Conservation (phyloP, 2,888 invertebrate species). For the Diarsia dahlii region DNA sequence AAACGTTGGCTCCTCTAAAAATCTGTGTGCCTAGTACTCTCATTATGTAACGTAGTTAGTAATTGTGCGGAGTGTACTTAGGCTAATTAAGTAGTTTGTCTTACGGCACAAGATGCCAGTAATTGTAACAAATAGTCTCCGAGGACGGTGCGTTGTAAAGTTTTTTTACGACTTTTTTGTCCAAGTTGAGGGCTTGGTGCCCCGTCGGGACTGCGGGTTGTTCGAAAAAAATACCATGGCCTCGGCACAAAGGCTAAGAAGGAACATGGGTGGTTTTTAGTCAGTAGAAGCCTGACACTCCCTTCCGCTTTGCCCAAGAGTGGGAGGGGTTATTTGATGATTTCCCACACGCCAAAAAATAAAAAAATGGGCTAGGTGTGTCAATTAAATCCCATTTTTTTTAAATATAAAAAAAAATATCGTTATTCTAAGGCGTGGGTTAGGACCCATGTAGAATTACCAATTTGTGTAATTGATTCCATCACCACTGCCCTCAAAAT, state of each 20-base stretch:
- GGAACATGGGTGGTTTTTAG: too few species aligned
- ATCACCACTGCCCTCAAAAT: neutral
- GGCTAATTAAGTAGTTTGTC: constrained; percentile 75
- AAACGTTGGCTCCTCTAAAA: constrained; percentile 20
- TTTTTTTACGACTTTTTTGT: constrained; percentile 23
- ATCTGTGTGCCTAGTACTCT: constrained; percentile 29
- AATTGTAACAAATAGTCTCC: constrained; percentile 70
- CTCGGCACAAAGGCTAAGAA: too few species aligned
- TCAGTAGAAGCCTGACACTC: too few species aligned
- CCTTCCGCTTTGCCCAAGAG: too few species aligned
- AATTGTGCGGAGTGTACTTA: constrained; percentile 62
- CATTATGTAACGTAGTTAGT: constrained; percentile 29
- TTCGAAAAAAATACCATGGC: too few species aligned
- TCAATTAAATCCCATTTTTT: too few species aligned
- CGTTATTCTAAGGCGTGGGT: neutral
- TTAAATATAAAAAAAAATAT: too few species aligned
- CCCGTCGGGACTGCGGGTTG: too few species aligned
- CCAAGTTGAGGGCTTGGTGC: neutral
- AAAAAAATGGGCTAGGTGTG: too few species aligned
- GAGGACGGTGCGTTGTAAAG: constrained; percentile 14
- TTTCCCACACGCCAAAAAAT: too few species aligned
- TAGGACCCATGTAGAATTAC: neutral
- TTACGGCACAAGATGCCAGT: constrained; percentile 66
- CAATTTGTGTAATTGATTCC: neutral
- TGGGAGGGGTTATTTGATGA: too few species aligned